A percentile compares a stretch with the other conserved stretches of the same genome.
phyloP scores from a whole-genome alignment of 2,888 invertebrate genomes.

The Mystacides longicornis region DNA sequence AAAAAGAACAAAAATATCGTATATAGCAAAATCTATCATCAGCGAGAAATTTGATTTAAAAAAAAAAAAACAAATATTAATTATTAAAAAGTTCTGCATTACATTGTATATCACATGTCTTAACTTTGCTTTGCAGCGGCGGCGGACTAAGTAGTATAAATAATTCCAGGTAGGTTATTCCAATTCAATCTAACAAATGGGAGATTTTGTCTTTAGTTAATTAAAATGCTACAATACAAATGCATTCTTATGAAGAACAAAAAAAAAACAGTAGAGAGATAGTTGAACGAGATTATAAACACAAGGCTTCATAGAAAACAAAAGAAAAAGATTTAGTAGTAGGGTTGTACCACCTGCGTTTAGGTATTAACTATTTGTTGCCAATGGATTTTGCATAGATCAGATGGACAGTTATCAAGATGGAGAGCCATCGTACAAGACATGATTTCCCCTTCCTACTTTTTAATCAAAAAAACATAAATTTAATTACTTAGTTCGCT shows the following conservation, averaged over 20 bases:
- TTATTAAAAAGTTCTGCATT: too few species aligned
- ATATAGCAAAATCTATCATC: slow-evolving; percentile 12
- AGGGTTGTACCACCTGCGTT: too few species aligned
- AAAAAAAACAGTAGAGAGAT: not conserved
- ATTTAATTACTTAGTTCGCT: slow-evolving; percentile 7
- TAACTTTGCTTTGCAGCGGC: not conserved
- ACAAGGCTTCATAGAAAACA: too few species aligned
- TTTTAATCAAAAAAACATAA: slow-evolving; percentile 5
- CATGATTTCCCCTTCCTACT: not conserved
- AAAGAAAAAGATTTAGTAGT: too few species aligned
- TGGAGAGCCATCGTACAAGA: not conserved
- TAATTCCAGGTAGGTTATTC: not conserved
- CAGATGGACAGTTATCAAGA: slow-evolving; percentile 8
- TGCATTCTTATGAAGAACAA: not conserved
- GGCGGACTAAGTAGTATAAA: not conserved
- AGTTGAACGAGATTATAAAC: not conserved
- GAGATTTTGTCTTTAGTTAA: not conserved
- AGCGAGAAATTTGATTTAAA: slow-evolving; percentile 4
- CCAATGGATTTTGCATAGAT: too few species aligned
- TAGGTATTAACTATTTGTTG: too few species aligned
- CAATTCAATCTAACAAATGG: not conserved
- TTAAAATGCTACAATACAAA: not conserved
- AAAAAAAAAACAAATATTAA: not conserved
- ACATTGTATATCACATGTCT: not conserved
- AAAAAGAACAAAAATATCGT: slow-evolving; percentile 10